Conservation (phyloP, 1,140 invertebrate species). For the Holotrichia oblita region DNA sequence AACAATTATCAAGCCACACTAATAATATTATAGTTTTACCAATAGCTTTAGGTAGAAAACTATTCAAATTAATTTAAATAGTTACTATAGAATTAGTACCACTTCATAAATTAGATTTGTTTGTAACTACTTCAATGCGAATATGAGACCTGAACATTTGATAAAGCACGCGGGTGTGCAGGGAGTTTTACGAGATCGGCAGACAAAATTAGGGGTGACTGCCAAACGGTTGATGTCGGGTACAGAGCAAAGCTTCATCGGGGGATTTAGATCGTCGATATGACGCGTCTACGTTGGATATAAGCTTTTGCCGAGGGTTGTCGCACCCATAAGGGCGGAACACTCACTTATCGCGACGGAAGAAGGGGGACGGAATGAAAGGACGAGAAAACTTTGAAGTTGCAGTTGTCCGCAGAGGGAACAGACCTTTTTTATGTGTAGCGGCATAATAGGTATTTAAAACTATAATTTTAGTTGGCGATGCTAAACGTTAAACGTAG, state of each 20-base stretch:
- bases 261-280: constrained; percentile 23
- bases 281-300: constrained; percentile 17
- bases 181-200: background rate
- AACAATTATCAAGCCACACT: too few species aligned
- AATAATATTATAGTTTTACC: too few species aligned
- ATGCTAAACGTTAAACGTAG: background rate
- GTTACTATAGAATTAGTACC: too few species aligned
- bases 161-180: background rate
- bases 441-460: background rate
- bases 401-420: background rate
- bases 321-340: constrained; percentile 23
- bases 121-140: background rate
- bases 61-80: too few species aligned
- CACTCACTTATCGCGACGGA: constrained; percentile 26
- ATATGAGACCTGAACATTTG: constrained; percentile 6
- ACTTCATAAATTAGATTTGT: constrained; percentile 1
- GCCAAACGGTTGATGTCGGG: constrained; percentile 15
- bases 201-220: constrained; percentile 11
- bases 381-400: constrained; percentile 12
- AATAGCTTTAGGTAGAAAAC: too few species aligned
- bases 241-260: constrained; percentile 3
- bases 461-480: background rate
- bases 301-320: constrained; percentile 20
- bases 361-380: constrained; percentile 25
- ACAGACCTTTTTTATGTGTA: background rate